A percentile compares a stretch with the other conserved stretches of the same genome.
These are phyloP conservation scores for Agrypnus murinus DNA, from an alignment of 2,888 invertebrate genomes.

Conservation along the genomic window DNA sequence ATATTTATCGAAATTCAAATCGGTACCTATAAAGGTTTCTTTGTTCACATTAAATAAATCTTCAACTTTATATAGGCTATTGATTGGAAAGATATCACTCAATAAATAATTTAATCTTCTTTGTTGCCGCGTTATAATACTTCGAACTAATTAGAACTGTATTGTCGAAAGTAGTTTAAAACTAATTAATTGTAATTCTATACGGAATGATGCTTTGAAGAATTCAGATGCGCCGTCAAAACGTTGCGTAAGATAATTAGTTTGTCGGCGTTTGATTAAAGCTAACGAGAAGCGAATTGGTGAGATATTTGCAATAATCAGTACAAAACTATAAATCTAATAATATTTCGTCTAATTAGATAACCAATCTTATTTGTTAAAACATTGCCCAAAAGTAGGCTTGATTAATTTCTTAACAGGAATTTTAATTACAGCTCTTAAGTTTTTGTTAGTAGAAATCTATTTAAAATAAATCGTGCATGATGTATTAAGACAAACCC, in stretches of 20 bases:
- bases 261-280: slow-evolving; percentile 28
- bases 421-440: slow-evolving; percentile 13
- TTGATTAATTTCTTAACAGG: slow-evolving; percentile 20
- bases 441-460: neutral
- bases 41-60: slow-evolving; percentile 10
- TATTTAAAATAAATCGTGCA: too few species aligned
- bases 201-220: slow-evolving; percentile 1
- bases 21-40: neutral
- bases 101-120: slow-evolving; percentile 17
- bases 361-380: slow-evolving; percentile 23
- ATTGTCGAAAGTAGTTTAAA: slow-evolving; percentile 9
- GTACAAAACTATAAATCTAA: slow-evolving; percentile 28
- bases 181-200: slow-evolving; percentile 10
- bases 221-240: slow-evolving; percentile 20
- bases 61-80: neutral
- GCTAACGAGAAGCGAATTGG: slow-evolving; percentile 28
- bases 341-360: slow-evolving; percentile 27
- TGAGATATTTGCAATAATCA: slow-evolving; percentile 32
- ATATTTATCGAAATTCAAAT: neutral
- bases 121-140: slow-evolving; percentile 15
- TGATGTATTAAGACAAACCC: too few species aligned
- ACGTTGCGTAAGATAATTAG: slow-evolving; percentile 30
- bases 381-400: neutral
- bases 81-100: slow-evolving; percentile 6
- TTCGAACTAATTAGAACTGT: slow-evolving; percentile 21